phyloP scores from a whole-genome alignment of 2,888 invertebrate genomes.

The Campopleginae sp. region DNA sequence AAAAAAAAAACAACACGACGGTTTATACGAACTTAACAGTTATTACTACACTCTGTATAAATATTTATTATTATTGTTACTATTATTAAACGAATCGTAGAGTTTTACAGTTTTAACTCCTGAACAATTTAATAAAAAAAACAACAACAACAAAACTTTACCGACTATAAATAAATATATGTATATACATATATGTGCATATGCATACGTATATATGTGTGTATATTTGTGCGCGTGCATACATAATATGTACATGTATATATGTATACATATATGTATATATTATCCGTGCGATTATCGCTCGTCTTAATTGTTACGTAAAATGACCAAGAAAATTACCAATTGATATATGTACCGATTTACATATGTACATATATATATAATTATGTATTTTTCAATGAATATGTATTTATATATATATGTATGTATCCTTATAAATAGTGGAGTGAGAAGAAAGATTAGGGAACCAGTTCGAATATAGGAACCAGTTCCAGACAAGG shows the following conservation, averaged over 20 bases:
- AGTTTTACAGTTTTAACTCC: constrained; percentile 71
- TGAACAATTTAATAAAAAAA: constrained; percentile 66
- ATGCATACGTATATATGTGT: neutral
- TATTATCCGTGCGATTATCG: constrained; percentile 60
- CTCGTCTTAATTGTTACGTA: constrained; percentile 80
- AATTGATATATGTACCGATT: constrained; percentile 72
- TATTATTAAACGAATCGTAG: constrained; percentile 67
- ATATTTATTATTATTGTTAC: constrained; percentile 65
- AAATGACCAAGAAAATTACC: constrained; percentile 82
- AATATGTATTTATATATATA: constrained; percentile 71
- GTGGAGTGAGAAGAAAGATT: constrained; percentile 18
- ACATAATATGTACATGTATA: constrained; percentile 9
- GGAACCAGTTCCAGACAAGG: constrained; percentile 10
- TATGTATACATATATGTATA: constrained; percentile 43
- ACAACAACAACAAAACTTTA: constrained; percentile 59
- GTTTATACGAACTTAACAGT: constrained; percentile 64
- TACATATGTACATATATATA: constrained; percentile 65
- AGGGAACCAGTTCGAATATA: constrained; percentile 50
- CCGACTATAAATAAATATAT: constrained; percentile 69
- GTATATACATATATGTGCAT: constrained; percentile 49
- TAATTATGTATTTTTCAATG: constrained; percentile 43
- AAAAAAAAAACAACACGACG: constrained; percentile 34
- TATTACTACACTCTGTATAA: constrained; percentile 62
- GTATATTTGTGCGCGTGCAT: constrained; percentile 26
- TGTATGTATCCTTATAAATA: constrained; percentile 63